Percentiles rank a stretch among this genome's conserved stretches.
These are phyloP conservation scores for Sylvilagus bachmani DNA, from an alignment of 2,113 vertebrate genomes.

Conservation along the genomic window DNA sequence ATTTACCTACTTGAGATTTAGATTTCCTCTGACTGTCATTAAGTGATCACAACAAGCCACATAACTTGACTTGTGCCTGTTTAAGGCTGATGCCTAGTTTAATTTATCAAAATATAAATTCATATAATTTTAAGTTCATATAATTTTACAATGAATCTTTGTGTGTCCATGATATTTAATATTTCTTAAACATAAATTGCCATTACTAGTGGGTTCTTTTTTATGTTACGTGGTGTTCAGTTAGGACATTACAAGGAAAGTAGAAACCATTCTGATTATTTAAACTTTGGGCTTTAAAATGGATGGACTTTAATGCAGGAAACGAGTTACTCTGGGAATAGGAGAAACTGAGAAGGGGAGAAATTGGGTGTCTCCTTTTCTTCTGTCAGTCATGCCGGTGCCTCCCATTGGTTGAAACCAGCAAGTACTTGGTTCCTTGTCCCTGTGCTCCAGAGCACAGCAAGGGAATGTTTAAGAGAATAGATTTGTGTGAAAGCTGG, in stretches of 20 bases:
- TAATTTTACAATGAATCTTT: neutral
- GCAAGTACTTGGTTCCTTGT: neutral
- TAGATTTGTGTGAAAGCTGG: neutral
- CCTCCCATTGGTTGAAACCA: neutral
- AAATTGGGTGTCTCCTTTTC: neutral
- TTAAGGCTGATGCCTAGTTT: neutral
- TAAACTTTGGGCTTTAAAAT: slow-evolving; percentile 3
- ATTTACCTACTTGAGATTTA: slow-evolving; percentile 1
- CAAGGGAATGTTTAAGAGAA: neutral
- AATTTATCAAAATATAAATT: neutral
- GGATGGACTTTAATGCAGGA: neutral
- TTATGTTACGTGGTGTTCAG: neutral
- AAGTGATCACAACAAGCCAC: neutral
- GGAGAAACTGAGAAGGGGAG: neutral
- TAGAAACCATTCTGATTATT: neutral
- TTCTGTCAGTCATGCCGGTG: neutral
- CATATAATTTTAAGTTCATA: no score
- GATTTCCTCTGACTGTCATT: neutral
- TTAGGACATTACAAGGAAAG: neutral
- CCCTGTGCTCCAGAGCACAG: neutral
- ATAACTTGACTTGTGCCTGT: neutral
- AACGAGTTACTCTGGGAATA: neutral
- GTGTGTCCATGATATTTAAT: neutral
- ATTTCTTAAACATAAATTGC: neutral
- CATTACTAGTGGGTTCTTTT: neutral